Evolutionary conservation across 2,113 vertebrate species (phyloP).

Genomic region (Poicephalus gulielmi): DNA sequence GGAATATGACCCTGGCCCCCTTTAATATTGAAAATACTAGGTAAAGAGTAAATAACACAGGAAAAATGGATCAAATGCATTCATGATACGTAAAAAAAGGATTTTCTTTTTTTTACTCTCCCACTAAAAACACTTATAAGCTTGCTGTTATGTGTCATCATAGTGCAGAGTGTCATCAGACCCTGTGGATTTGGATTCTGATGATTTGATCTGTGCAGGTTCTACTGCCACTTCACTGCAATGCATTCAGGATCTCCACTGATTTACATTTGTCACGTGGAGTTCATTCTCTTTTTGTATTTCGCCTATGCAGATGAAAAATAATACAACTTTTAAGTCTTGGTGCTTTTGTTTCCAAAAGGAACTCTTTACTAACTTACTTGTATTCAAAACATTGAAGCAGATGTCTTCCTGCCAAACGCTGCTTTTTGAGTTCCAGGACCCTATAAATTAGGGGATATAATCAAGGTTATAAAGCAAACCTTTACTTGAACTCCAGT

Average conservation of each 20-base stretch:
- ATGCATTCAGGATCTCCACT: not conserved
- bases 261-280: not conserved
- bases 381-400: not conserved
- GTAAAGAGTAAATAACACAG: not conserved
- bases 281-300: not conserved
- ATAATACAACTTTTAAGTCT: not conserved
- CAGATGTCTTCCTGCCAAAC: not conserved
- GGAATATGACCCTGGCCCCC: not conserved
- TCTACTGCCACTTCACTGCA: not conserved
- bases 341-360: not conserved
- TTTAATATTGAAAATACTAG: not conserved
- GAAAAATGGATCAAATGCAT: not conserved
- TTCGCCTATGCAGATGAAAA: not conserved
- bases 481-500: not conserved
- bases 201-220: not conserved
- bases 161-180: not conserved
- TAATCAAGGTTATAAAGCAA: not conserved
- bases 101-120: not conserved
- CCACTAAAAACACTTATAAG: not conserved
- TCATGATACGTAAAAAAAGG: not conserved
- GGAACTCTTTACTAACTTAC: not conserved
- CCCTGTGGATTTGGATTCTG: not conserved
- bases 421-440: not conserved
- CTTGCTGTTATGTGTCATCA: not conserved
- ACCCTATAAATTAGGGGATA: not conserved